phyloP scores from a whole-genome alignment of 2,797 vertebrate species.

The Lemur catta region DNA sequence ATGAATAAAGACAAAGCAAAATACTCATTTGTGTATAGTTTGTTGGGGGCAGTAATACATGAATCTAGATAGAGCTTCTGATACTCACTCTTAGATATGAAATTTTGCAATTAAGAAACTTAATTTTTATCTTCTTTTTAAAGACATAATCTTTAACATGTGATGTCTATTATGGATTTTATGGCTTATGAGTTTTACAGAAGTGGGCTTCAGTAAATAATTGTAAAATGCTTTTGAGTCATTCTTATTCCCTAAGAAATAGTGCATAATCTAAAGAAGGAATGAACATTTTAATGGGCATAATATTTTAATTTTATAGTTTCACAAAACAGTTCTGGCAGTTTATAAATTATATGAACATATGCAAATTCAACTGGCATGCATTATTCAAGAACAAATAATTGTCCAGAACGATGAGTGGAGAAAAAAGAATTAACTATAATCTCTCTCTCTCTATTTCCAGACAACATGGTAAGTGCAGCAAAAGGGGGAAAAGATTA shows the following conservation, averaged over 20 bases:
- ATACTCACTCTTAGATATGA: background rate
- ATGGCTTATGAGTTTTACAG: constrained; percentile 21
- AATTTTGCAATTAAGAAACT: background rate
- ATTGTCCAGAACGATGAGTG: constrained; percentile 28
- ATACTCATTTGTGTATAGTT: background rate
- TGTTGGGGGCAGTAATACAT: background rate
- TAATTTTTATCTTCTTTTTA: constrained; percentile 35
- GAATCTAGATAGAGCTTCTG: background rate
- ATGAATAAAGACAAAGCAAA: background rate
- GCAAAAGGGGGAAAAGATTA: background rate
- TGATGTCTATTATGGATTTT: background rate
- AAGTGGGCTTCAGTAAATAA: constrained; percentile 27
- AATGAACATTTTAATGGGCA: constrained; percentile 54
- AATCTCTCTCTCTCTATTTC: background rate
- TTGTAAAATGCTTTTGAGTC: constrained; percentile 53
- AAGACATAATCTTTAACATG: background rate
- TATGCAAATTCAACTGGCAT: constrained; percentile 57
- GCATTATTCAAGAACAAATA: constrained; percentile 65
- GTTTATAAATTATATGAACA: constrained; percentile 67
- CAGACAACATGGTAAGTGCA: background rate
- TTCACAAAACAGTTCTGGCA: constrained; percentile 55
- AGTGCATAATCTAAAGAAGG: constrained; percentile 56
- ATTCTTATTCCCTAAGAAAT: constrained; percentile 45
- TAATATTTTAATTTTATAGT: constrained; percentile 72
- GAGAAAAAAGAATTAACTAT: constrained; percentile 41